Evolutionary conservation across 2,113 vertebrate genomes (phyloP).

Genomic region (Potamarius usumacintae): DNA sequence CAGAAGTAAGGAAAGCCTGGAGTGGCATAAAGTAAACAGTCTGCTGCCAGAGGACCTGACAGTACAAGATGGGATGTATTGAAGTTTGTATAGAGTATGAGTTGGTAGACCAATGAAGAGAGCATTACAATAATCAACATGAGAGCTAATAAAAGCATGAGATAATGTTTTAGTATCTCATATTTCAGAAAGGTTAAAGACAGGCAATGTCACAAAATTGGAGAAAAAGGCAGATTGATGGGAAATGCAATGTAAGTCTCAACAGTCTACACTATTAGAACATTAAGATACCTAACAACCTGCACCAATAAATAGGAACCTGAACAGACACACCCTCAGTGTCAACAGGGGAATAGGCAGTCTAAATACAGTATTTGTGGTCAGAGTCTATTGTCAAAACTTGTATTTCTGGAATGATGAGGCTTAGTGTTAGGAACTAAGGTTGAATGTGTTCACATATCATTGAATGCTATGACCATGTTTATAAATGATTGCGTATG

Average conservation of each 20-base stretch:
- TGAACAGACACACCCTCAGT: neutral
- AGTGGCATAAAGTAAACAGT: neutral
- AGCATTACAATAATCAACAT: neutral
- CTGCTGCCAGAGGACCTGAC: neutral
- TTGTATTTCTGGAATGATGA: neutral
- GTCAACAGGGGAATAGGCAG: neutral
- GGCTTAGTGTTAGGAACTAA: neutral
- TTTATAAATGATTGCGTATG: neutral
- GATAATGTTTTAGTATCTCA: neutral
- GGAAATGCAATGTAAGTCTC: neutral
- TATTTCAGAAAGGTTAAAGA: neutral
- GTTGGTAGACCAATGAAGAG: neutral
- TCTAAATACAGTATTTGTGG: neutral
- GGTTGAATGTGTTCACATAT: neutral
- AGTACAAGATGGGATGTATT: too few relatives aligned
- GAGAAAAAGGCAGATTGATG: neutral
- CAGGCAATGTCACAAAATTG: neutral
- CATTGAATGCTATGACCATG: neutral
- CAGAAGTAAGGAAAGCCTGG: neutral
- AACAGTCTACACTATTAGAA: neutral
- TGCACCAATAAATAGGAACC: neutral
- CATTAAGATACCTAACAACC: neutral
- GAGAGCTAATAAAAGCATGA: neutral
- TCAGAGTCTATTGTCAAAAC: neutral
- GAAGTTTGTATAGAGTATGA: neutral